phyloP scores from a whole-genome alignment of 2,797 vertebrate species.

The Coregonus ussuriensis region DNA sequence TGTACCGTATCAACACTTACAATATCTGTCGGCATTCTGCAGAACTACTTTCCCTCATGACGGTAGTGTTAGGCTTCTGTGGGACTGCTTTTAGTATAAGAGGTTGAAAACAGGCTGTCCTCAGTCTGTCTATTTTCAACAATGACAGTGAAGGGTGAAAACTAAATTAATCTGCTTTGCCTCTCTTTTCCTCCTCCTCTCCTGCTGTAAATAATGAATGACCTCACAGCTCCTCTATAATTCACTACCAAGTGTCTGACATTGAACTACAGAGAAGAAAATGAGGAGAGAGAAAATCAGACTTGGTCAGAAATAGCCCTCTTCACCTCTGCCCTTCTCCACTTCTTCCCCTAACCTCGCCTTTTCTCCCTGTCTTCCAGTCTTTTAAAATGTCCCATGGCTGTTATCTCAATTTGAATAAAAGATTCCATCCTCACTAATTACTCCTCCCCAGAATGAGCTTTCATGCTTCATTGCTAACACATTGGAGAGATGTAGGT shows the following conservation, averaged over 20 bases:
- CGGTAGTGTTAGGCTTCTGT: too few species aligned
- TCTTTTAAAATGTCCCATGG: background rate
- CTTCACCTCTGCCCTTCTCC: conserved; percentile 11
- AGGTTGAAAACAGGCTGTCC: background rate
- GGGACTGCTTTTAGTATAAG: background rate
- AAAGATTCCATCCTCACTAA: conserved; percentile 16
- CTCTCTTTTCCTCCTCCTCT: conserved; percentile 22
- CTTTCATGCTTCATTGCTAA: conserved; percentile 50
- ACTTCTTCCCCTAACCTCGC: background rate
- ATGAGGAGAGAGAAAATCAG: conserved; percentile 11
- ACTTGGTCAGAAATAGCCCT: conserved; percentile 44
- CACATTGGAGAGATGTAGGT: conserved; percentile 28
- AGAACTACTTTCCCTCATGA: too few species aligned
- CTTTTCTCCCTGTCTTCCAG: background rate
- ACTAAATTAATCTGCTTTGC: conserved; percentile 9
- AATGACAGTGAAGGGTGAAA: conserved; percentile 1
- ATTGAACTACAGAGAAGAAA: conserved; percentile 29
- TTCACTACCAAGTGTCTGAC: conserved; percentile 54
- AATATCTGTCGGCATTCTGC: too few species aligned
- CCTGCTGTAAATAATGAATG: conserved; percentile 56
- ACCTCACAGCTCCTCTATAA: conserved; percentile 54
- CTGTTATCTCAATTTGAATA: background rate
- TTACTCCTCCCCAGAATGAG: conserved; percentile 36
- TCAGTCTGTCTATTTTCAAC: background rate
- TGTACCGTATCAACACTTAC: too few species aligned